These are phyloP conservation scores for Jaculus jaculus DNA, from an alignment of 2,113 vertebrate species.

Conservation along the genomic window DNA sequence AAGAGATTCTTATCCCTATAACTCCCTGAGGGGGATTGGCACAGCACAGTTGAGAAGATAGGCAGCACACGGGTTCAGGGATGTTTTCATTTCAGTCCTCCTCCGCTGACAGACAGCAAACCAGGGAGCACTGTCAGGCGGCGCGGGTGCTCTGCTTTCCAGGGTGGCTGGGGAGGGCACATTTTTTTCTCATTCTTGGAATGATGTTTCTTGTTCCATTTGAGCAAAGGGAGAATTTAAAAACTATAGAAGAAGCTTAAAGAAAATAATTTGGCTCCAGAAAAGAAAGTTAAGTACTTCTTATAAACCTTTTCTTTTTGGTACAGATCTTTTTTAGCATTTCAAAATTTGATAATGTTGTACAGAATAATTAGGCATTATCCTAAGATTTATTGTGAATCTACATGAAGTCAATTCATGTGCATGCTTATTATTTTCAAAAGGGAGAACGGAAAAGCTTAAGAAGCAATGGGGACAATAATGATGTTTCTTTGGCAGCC, in stretches of 20 bases:
- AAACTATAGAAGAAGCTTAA: constrained; percentile 9
- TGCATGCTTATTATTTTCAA: neutral
- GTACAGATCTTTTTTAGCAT: neutral
- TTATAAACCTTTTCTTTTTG: neutral
- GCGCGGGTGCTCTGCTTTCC: neutral
- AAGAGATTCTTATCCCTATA: constrained; percentile 42
- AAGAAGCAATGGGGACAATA: neutral
- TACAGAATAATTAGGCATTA: neutral
- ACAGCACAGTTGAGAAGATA: neutral
- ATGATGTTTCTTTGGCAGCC: constrained; percentile 9
- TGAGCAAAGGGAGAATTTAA: neutral
- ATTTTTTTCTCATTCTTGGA: neutral
- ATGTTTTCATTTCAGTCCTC: constrained; percentile 1
- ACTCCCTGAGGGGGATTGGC: neutral
- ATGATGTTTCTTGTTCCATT: neutral
- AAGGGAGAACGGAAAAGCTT: neutral
- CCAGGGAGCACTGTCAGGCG: neutral
- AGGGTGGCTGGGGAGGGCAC: neutral
- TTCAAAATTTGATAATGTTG: neutral
- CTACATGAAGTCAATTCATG: neutral
- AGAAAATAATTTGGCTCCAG: neutral
- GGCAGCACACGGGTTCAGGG: neutral
- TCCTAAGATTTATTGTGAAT: neutral
- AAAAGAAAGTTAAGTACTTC: neutral
- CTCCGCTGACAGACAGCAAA: constrained; percentile 30